Evolutionary conservation across 2,797 vertebrate species (phyloP), one percentile per base, ranked within the genome.

Genomic region (Peromyscus attwateri): DNA sequence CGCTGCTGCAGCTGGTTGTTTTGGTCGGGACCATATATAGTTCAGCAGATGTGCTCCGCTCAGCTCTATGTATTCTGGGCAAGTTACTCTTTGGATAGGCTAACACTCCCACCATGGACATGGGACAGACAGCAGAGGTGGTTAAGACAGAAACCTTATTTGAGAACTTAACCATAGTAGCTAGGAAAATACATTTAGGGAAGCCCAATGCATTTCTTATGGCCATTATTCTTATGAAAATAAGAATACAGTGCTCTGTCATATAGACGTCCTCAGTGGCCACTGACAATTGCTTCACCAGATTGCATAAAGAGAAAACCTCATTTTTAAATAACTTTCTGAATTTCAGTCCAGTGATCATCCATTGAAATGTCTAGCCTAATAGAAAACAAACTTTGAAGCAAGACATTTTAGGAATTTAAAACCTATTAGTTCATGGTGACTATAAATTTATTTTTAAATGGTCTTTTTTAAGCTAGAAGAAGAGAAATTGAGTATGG

Each of bases 401-500:
- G 31, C 14, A 88, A 75, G 19, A 88, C 7, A 76, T 95, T 64
- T 92, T 91, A 96, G 31, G 81, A 82, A 13, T 89, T 92, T 95
- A 64, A 94, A 96, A 90, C 25, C 25, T 90, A 1, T 87, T 83
- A 68, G 37, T 27, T 93, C 62, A 71, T 60, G 88, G 37, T 57
- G 12, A 94, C 31, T 55, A 84, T 82, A 87, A 70, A 55, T 17
- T 77, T 91, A 93, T 84, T 94, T 91, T 87, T 87, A 81, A 92
- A 85, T 25, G 43, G 17, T 75, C n/a, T 27, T 93, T 95, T 95
- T 25, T 37, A 77, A 85, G 43, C 11, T 70, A 68, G 64, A 68
- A 43, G 64, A 85, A 85, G 29, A 4, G 17, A 77, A 89, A 77
- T 57, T 76, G 55, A 34, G 5, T 89, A 43, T 25, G 1, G 7